These are phyloP conservation scores for Oxyura jamaicensis DNA, from an alignment of 2,113 vertebrate species.

Conservation along the genomic window DNA sequence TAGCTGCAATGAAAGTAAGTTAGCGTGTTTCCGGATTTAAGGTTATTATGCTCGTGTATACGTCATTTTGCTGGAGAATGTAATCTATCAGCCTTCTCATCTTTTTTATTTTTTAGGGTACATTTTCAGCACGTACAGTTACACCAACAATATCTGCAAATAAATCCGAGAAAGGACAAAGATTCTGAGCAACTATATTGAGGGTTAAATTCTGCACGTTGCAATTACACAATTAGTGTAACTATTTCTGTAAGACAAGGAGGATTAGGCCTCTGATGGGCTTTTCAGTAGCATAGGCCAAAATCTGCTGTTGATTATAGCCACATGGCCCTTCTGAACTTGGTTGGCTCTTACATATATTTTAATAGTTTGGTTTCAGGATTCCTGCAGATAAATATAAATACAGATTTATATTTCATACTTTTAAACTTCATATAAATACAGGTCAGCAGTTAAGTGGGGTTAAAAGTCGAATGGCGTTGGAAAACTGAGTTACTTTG, in stretches of 20 bases:
- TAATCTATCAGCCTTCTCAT: background rate
- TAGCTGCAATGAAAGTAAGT: background rate
- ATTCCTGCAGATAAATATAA: background rate
- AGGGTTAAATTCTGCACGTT: background rate
- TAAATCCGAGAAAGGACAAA: background rate
- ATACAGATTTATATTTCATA: background rate
- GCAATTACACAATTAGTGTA: constrained; percentile 23
- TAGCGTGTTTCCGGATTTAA: background rate
- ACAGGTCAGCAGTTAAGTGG: background rate
- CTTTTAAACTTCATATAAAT: background rate
- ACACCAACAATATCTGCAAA: background rate
- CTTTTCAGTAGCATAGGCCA: constrained; percentile 25
- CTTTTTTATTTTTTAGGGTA: background rate
- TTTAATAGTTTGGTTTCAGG: background rate
- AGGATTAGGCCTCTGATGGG: constrained; percentile 47
- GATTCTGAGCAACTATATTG: background rate
- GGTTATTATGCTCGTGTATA: background rate
- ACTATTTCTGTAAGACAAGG: constrained; percentile 52
- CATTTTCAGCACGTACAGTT: background rate
- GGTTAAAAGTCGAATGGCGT: background rate
- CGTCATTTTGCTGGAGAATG: background rate
- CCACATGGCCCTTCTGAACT: constrained; percentile 1
- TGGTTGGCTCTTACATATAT: background rate
- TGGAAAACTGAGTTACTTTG: constrained; percentile 3
- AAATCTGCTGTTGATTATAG: constrained; percentile 50